Evolutionary conservation across 2,888 invertebrate species (phyloP).

Genomic region (Agonopterix subpropinquella): DNA sequence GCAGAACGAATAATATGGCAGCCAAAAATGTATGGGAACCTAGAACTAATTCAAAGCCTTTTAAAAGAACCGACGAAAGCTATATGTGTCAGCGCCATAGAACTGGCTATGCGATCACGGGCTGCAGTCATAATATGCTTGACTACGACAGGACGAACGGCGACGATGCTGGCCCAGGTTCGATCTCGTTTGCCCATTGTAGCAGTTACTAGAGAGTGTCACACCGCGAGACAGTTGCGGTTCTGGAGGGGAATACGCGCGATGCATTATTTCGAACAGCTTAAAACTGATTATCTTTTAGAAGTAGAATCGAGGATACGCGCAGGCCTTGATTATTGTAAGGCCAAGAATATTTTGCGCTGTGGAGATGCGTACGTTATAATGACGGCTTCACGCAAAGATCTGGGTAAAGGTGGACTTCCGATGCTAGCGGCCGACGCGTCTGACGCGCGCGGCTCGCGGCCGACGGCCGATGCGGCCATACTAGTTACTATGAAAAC

Average conservation of each 20-base stretch:
- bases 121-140: conserved; percentile 81
- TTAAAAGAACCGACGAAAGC: conserved; percentile 74
- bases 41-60: conserved; percentile 76
- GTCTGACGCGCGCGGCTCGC: no score
- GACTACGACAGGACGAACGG: conserved; percentile 83
- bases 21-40: conserved; percentile 84
- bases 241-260: conserved; percentile 72
- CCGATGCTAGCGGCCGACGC: no score
- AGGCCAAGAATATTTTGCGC: conserved; percentile 52
- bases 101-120: conserved; percentile 50
- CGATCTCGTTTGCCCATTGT: conserved; percentile 85
- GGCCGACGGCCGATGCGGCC: no score
- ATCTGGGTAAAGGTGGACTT: no score
- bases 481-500: no score
- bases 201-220: conserved; percentile 81
- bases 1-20: conserved; percentile 92
- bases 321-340: conserved; percentile 61
- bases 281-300: conserved; percentile 40
- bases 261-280: conserved; percentile 65
- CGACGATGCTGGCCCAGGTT: conserved; percentile 80
- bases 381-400: conserved; percentile 52
- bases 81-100: conserved; percentile 54
- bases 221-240: conserved; percentile 78
- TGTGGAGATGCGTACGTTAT: conserved; percentile 62
- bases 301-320: conserved; percentile 55